Base-by-base conservation (phyloP, 2,797 vertebrate species). In the Cephalopachus bancanus region DNA sequence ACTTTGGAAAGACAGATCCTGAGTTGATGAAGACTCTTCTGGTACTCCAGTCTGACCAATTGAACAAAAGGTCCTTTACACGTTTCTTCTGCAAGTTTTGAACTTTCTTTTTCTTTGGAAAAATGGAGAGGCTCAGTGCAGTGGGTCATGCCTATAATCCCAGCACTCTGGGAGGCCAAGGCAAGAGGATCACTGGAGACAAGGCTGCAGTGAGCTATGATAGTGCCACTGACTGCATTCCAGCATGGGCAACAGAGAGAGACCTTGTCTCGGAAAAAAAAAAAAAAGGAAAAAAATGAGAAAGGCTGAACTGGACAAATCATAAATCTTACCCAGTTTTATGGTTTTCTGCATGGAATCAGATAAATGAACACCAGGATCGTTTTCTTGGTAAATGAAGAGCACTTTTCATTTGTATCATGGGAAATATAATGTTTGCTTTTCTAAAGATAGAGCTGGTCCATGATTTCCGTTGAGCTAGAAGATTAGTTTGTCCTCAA, bases 91-190 rank as follows among this genome's bases (percentile, higher is more conserved):
- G 44, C 3, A 7, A 80, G 11, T 65, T 90, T 67, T 24, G 2
- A 49, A 80, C n/a, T 84, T 95, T 53, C 28, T 19, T 83, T 93
- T 91, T n/a, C 81, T 91, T 76, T 83, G 78, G 62, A 65, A 85
- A 55, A 78, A 44, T 44, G 44, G 3, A 44, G 44, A 44, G 44
- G 44, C 44, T 7, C 44, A 44, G 44, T 44, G 44, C 44, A 44
- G 44, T 44, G 44, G 44, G 44, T 44, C 44, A 44, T 44, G 44
- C 44, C 44, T 44, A 7, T 44, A 44, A 44, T 44, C 44, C 44
- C 44, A 44, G 44, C 44, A 44, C 44, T 44, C 44, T 44, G 44
- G 44, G 44, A 44, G 44, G 44, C 44, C 44, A 44, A 44, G 44
- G 4, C 44, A 5, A 7, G 44, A 44, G 44, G 6, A 44, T 44